A percentile compares a stretch with the other conserved stretches of the same genome.
phyloP scores from a whole-genome alignment of 1,140 invertebrate genomes.

The Halesus radiatus region DNA sequence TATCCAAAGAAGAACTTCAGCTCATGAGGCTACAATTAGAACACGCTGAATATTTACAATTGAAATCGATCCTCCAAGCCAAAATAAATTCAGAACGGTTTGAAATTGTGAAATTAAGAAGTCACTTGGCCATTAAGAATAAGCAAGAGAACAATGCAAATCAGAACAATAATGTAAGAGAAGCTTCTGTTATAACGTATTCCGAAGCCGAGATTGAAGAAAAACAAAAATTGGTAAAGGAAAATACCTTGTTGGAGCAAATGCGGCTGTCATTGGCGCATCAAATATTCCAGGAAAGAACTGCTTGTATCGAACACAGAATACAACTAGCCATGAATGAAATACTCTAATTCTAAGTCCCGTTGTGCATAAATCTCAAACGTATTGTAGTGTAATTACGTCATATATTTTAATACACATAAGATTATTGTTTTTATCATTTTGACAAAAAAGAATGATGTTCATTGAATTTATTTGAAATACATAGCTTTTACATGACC shows the following conservation, averaged over 20 bases:
- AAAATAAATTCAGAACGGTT: constrained; percentile 77
- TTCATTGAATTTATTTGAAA: not conserved
- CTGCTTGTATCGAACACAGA: constrained; percentile 76
- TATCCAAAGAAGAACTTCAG: constrained; percentile 71
- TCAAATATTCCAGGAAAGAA: constrained; percentile 77
- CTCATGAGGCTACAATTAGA: constrained; percentile 75
- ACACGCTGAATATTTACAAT: constrained; percentile 76
- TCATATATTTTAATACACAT: not conserved
- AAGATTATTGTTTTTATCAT: not conserved
- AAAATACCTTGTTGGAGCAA: constrained; percentile 78
- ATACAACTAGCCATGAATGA: constrained; percentile 77
- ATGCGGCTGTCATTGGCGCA: constrained; percentile 74
- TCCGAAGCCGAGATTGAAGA: constrained; percentile 65
- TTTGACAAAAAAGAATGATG: not conserved
- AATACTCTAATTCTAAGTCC: constrained; percentile 62
- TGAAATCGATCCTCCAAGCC: constrained; percentile 75
- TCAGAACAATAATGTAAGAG: constrained; percentile 71
- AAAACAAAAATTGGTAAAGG: constrained; percentile 71
- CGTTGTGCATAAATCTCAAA: too few species aligned
- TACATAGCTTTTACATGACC: not conserved
- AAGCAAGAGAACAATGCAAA: constrained; percentile 66
- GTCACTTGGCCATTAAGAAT: constrained; percentile 69
- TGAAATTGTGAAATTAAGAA: constrained; percentile 77
- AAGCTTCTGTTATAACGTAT: constrained; percentile 67
- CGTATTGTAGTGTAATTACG: too few species aligned